Conservation (phyloP, 2,888 invertebrate genomes). For the Scaeva pyrastri region DNA sequence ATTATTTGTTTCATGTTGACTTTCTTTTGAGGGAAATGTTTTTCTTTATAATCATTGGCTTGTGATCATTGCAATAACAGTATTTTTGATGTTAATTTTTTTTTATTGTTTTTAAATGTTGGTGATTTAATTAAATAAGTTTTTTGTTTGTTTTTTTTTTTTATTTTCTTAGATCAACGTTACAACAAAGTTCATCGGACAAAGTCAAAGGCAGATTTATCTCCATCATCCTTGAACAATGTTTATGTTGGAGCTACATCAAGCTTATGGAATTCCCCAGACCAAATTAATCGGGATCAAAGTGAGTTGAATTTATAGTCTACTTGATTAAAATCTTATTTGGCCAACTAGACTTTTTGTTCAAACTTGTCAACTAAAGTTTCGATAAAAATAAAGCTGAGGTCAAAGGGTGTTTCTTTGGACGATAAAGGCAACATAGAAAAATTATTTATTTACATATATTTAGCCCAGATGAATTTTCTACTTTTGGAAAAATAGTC, state of each 20-base stretch:
- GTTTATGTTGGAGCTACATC: constrained; percentile 82
- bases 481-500: no score
- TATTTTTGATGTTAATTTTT: not conserved
- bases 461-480: no score
- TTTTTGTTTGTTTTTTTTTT: constrained; percentile 30
- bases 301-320: constrained; percentile 79
- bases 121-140: not conserved
- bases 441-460: no score
- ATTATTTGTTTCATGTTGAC: constrained; percentile 71
- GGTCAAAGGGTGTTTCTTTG: no score
- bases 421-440: no score
- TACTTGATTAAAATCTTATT: no score
- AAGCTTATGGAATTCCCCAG: constrained; percentile 83
- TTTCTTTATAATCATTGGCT: constrained; percentile 75
- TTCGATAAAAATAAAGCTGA: no score
- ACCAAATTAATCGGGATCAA: constrained; percentile 79
- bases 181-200: constrained; percentile 81
- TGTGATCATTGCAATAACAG: constrained; percentile 52
- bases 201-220: constrained; percentile 80
- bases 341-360: no score
- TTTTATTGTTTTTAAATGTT: not conserved
- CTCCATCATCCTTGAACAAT: constrained; percentile 81
- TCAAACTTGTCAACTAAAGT: no score
- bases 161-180: constrained; percentile 78
- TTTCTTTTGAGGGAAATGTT: constrained; percentile 62